Percentiles rank a stretch among this genome's conserved stretches.
Evolutionary conservation across 2,888 invertebrate species (phyloP).

Genomic region (Eugnorisma glareosa): DNA sequence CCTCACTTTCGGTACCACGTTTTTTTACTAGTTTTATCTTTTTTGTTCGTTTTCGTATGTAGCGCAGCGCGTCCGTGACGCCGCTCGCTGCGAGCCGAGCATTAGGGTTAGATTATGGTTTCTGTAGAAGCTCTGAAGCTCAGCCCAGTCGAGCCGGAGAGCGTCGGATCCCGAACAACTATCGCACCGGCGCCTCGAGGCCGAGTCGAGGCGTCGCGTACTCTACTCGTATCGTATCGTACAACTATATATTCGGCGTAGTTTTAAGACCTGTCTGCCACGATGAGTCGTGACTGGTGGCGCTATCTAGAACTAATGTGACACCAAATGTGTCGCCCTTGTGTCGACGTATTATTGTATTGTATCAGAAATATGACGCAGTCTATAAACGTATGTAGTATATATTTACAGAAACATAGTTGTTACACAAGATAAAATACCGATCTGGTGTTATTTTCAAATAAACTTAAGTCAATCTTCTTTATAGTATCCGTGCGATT

Average conservation of each 20-base stretch:
- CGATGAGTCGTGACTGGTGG: slow-evolving; percentile 35
- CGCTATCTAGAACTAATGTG: slow-evolving; percentile 34
- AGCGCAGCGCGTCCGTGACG: slow-evolving; percentile 52
- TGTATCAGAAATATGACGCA: slow-evolving; percentile 54
- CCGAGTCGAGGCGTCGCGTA: slow-evolving; percentile 34
- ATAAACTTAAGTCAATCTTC: slow-evolving; percentile 62
- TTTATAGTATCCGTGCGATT: slow-evolving; percentile 36
- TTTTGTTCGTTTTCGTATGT: slow-evolving; percentile 65
- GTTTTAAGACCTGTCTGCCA: slow-evolving; percentile 30
- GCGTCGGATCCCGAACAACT: neutral
- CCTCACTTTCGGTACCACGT: slow-evolving; percentile 59
- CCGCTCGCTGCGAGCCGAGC: slow-evolving; percentile 53
- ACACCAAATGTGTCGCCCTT: slow-evolving; percentile 38
- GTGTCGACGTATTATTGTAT: slow-evolving; percentile 34
- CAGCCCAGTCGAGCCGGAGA: slow-evolving; percentile 32
- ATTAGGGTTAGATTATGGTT: slow-evolving; percentile 62
- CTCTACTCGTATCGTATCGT: slow-evolving; percentile 7
- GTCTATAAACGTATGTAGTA: slow-evolving; percentile 54
- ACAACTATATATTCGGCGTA: slow-evolving; percentile 47
- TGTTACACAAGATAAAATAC: slow-evolving; percentile 38
- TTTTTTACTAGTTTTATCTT: slow-evolving; percentile 65
- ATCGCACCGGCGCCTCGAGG: slow-evolving; percentile 19
- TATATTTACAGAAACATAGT: slow-evolving; percentile 47
- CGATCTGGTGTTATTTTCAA: slow-evolving; percentile 46
- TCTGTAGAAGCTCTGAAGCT: slow-evolving; percentile 57